These are phyloP conservation scores for Camponotus fellah DNA, from an alignment of 2,888 invertebrate genomes.

Conservation along the genomic window DNA sequence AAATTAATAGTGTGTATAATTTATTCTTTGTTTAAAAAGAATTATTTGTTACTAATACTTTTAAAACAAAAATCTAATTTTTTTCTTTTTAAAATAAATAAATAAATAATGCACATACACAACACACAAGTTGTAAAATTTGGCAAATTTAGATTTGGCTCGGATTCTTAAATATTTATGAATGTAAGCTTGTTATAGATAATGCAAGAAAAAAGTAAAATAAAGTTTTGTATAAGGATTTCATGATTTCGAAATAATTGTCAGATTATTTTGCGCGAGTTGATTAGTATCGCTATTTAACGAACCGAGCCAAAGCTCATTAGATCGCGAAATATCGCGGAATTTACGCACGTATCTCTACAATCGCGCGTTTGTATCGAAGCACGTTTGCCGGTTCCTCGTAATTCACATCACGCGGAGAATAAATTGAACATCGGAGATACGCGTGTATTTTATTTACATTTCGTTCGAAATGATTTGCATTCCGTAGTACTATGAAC, in stretches of 20 bases:
- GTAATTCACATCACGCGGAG: conserved; percentile 27
- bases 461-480: conserved; percentile 36
- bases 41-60: neutral
- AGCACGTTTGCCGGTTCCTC: conserved; percentile 1
- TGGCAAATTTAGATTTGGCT: neutral
- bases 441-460: conserved; percentile 42
- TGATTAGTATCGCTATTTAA: conserved; percentile 6
- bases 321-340: neutral
- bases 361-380: conserved; percentile 10
- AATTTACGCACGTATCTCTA: neutral
- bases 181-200: neutral
- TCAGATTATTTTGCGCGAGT: neutral
- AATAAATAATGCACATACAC: neutral
- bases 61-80: neutral
- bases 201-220: neutral
- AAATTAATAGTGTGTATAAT: conserved; percentile 8
- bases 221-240: neutral
- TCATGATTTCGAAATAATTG: conserved; percentile 2
- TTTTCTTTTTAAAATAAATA: neutral
- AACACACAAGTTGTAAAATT: too few relatives aligned
- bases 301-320: neutral
- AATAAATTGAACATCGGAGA: conserved; percentile 33
- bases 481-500: conserved; percentile 16
- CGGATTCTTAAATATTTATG: neutral
- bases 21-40: neutral